phyloP scores from a whole-genome alignment of 2,888 invertebrate genomes.

The Schizaphis graminum region DNA sequence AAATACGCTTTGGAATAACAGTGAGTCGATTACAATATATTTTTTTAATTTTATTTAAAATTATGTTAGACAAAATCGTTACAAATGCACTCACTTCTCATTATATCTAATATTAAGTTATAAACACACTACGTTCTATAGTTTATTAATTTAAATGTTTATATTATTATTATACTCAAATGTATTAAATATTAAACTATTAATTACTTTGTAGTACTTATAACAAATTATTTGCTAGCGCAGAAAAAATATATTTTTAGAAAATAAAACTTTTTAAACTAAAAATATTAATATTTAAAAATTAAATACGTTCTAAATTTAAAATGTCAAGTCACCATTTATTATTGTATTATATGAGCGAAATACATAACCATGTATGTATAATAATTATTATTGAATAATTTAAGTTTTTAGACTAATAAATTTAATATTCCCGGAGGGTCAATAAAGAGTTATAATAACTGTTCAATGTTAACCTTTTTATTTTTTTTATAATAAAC shows the following conservation, averaged over 20 bases:
- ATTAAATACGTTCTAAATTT: not conserved
- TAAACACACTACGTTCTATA: not conserved
- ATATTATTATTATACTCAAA: not conserved
- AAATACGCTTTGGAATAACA: not conserved
- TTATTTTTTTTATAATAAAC: slow-evolving; percentile 4
- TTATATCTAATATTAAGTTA: not conserved
- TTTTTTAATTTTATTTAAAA: slow-evolving; percentile 2
- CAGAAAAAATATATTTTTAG: not conserved
- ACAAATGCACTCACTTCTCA: not conserved
- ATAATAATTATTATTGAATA: slow-evolving; percentile 5
- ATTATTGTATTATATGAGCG: not conserved
- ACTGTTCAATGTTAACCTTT: slow-evolving; percentile 20
- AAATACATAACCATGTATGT: not conserved
- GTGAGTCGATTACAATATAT: slow-evolving; percentile 31
- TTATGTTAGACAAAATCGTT: not conserved
- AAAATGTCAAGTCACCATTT: not conserved
- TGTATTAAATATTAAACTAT: not conserved
- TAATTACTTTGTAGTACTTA: not conserved
- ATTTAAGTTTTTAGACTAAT: not conserved
- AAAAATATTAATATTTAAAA: slow-evolving; percentile 5
- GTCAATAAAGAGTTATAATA: not conserved
- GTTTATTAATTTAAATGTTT: not conserved
- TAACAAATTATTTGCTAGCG: not conserved
- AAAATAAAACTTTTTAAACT: not conserved
- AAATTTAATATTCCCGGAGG: slow-evolving; percentile 20